Percentiles rank a stretch among this genome's conserved stretches.
Evolutionary conservation across 2,797 vertebrate species (phyloP).

Genomic region (Macropodus opercularis): DNA sequence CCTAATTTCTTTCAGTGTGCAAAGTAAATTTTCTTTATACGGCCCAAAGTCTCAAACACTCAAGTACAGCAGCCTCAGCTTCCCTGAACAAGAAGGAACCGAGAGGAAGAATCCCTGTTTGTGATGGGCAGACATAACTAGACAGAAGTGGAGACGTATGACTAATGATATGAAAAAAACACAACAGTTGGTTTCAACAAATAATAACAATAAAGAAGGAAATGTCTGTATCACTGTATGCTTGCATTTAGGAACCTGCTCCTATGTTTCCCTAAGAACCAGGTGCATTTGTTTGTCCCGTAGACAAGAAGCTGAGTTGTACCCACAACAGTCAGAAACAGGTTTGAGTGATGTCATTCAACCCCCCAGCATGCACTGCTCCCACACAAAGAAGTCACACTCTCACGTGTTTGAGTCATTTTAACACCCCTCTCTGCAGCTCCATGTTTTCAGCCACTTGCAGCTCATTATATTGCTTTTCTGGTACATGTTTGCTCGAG

Average conservation of each 20-base stretch:
- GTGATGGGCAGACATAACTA: not conserved
- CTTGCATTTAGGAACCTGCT: slow-evolving; percentile 17
- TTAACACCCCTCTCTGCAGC: slow-evolving; percentile 45
- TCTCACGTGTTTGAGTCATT: slow-evolving; percentile 46
- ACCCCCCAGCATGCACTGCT: slow-evolving; percentile 14
- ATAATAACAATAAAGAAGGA: not conserved
- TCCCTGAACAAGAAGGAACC: too few relatives aligned
- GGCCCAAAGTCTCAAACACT: slow-evolving; percentile 29
- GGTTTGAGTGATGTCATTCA: slow-evolving; percentile 42
- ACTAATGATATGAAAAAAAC: not conserved
- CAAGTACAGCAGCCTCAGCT: slow-evolving; percentile 1
- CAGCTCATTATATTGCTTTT: slow-evolving; percentile 62
- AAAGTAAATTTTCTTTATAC: slow-evolving; percentile 28
- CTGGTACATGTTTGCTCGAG: slow-evolving; percentile 47
- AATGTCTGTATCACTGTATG: slow-evolving; percentile 5
- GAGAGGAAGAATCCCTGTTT: slow-evolving; percentile 1
- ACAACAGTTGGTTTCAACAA: too few relatives aligned
- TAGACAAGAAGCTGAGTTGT: slow-evolving; percentile 21
- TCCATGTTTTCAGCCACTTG: slow-evolving; percentile 59
- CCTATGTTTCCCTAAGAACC: slow-evolving; percentile 33
- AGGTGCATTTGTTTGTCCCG: slow-evolving; percentile 14
- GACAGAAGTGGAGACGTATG: not conserved
- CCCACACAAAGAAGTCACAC: slow-evolving; percentile 47
- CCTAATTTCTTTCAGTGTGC: slow-evolving; percentile 30
- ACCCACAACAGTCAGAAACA: slow-evolving; percentile 36